Evolutionary conservation across 2,797 vertebrate species (phyloP).

Genomic region (Argyrosomus regius): DNA sequence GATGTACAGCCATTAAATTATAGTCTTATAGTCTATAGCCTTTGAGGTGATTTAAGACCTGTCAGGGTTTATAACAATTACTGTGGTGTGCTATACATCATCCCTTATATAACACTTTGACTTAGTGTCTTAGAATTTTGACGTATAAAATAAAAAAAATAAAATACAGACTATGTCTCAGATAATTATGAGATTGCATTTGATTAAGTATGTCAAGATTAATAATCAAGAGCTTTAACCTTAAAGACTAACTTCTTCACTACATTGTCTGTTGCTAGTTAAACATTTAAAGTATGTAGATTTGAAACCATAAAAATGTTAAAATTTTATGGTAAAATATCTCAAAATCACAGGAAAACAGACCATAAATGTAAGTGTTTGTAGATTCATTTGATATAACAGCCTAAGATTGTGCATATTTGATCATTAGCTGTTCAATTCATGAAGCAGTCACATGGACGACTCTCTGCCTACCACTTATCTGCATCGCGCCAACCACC

Average conservation of each 20-base stretch:
- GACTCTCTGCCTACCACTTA: constrained; percentile 11
- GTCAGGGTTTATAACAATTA: too few species aligned
- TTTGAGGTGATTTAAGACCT: too few species aligned
- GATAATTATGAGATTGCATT: too few species aligned
- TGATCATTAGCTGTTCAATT: constrained; percentile 9
- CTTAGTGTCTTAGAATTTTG: too few species aligned
- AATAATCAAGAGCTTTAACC: too few species aligned
- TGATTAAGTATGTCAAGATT: too few species aligned
- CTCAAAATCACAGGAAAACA: neutral
- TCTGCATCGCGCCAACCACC: constrained; percentile 39
- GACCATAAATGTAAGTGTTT: neutral
- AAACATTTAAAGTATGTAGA: neutral
- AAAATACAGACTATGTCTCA: too few species aligned
- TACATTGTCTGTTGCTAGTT: neutral
- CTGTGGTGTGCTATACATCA: too few species aligned
- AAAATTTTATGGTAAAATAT: neutral
- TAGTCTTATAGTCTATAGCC: too few species aligned
- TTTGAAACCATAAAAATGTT: neutral
- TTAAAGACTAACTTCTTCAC: neutral
- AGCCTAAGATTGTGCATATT: neutral
- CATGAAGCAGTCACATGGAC: neutral
- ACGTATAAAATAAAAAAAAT: too few species aligned
- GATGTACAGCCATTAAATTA: too few species aligned
- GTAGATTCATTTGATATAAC: neutral
- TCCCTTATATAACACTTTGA: too few species aligned